Evolutionary conservation across 1,140 invertebrate species (phyloP), one percentile per base, ranked within the genome.

Genomic region (Euglossa dilemma): DNA sequence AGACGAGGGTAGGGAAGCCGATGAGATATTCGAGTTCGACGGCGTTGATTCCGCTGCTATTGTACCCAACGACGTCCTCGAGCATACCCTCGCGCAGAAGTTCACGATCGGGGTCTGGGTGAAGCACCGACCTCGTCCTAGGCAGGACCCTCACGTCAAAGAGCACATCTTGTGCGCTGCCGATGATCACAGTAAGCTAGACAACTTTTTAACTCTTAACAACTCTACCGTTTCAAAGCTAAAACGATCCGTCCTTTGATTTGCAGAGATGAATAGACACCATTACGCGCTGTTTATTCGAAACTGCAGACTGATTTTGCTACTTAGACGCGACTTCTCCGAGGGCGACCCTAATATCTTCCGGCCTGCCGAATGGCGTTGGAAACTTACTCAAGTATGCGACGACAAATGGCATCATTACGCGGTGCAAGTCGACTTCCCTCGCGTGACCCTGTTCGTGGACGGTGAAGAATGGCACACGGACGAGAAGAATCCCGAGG

Each of bases 331-430:
- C 75, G 99, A 99, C 94, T 98, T 98, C 92, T 97, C 97, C 56
- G 97, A 98, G 90, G 97, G 98, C 18, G 98, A 99, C 91, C 96
- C 98, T 52, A 98, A 99, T 93, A 98, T 98, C 80, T 99, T 99
- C 95, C 96, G 98, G 70, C 99, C 99, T 0, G 99, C 99, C 23
- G 99, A 99, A 94, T 99, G 99, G 98, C 96, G 99, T 81, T 99
- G 98, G 98, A 98, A 98, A 91, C 94, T 98, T 69, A 96, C 97
- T 4, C 94, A 98, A 95, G 97, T 99, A 11, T 99, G 99, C 95
- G 99, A 99, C 94, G 97, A 99, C 93, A 97, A 98, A 92, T 99
- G 99, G 99, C 99, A 99, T 95, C 98, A 99, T 93, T 99, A 99
- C 95, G 97, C 98, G 0, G 95, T 99, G 36, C 98, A 98, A 91